Base-by-base conservation (phyloP, 2,113 vertebrate species). In the Vulpes ferrilata region DNA sequence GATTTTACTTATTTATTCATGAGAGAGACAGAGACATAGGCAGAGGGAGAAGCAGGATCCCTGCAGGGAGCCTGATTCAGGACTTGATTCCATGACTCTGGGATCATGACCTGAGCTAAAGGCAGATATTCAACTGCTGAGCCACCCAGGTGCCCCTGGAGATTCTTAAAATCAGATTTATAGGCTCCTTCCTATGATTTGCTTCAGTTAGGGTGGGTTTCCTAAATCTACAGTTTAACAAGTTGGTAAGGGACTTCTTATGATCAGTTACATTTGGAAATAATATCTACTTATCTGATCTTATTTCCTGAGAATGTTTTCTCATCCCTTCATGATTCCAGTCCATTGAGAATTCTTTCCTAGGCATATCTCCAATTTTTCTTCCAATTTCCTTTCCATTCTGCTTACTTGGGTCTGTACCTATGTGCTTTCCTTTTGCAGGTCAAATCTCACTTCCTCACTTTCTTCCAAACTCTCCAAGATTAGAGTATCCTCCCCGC, bases 141-240 rank as follows among this genome's bases (percentile, higher is more conserved):
- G 43, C 38, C 38, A 43, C 38, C 38, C 38, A 43, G 38, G 38
- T 43, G 38, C 43, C 43, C 43, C 22, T 17, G 60, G 60, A 43
- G n/a, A 12, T 73, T 90, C 82, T 90, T 55, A 67, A 71, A 88
- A 67, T 62, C 55, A 86, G n/a, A 93, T 64, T 81, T 76, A 30
- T 60, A 71, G 74, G 55, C 13, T 10, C 23, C n/a, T 96, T 91
- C 12, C 64, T 55, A 9, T 32, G 13, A 78, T 67, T 91, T 55
- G 2, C 9, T 53, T 7, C 9, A 5, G 15, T 59, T 93, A n/a
- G 53, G 25, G 8, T 80, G 11, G 16, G 20, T 67, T 7, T 55
- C 16, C 25, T 8, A 30, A 93, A 73, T 62, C 27, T 74, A 60
- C 25, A 62, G 69, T 88, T 51, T 38, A 96, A 62, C 7, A 53